Evolutionary conservation across 2,113 vertebrate genomes (phyloP), one percentile per base, ranked within the genome.

Genomic region (Hippocampus abdominalis): DNA sequence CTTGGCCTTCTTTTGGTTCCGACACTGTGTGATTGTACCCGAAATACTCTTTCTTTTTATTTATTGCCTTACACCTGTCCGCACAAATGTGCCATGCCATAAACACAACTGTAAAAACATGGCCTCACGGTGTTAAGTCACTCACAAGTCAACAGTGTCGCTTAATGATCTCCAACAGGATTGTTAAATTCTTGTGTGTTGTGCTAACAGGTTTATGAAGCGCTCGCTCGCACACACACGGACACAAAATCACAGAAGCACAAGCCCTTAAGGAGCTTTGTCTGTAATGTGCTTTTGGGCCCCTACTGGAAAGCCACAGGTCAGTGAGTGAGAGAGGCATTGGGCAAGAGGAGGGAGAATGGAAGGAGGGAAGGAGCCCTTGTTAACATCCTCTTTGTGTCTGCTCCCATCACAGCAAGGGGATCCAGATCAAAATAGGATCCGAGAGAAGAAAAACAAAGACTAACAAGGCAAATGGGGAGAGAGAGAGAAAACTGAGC

Each of bases 211-310:
- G 82, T 85, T 84, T 83, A 80, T 83, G 53, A 74, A 79, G 49
- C 73, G 74, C 59, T 36, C 32, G 32, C 32, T 36, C 32, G 32
- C 48, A 20, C 42, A 13, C 42, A 4, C 42, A 69, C 42, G 54
- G 5, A 39, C 42, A 56, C 49, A 51, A 70, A 56, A 25, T 12
- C 73, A 66, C 70, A 72, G 51, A 27, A 75, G 69, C 72, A 40
- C 75, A 87, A 88, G 84, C 83, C 83, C 80, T 87, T 88, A 90
- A 90, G 87, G 81, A 84, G 88, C 86, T 91, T 91, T 89, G 81
- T 77, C 71, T 86, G 64, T 86, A 87, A 89, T 89, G 84, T 85
- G 89, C 86, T 89, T 89, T 85, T 81, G 65, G 69, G 79, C 46
- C 81, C 79, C 70, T 64, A 69, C 71, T 76, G 69, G 73, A 75